Evolutionary conservation across 1,140 invertebrate species (phyloP).

Genomic region (Sminthurinus signatus): DNA sequence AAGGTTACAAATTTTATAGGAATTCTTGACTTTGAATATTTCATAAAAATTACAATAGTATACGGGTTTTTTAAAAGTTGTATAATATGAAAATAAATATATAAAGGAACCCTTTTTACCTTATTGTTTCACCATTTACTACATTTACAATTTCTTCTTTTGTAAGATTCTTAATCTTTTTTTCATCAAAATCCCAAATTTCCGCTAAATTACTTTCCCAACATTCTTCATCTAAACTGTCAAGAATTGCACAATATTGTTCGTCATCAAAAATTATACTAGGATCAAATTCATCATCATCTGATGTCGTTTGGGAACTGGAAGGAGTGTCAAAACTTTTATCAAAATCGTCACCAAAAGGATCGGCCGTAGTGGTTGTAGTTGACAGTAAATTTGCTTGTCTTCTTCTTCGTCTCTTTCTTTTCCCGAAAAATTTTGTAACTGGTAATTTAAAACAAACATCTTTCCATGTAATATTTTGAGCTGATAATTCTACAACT

Average conservation of each 20-base stretch:
- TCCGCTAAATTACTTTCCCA: conserved; percentile 60
- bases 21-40: no score
- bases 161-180: conserved; percentile 52
- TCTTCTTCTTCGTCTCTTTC: no score
- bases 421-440: conserved; percentile 43
- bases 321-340: conserved; percentile 23
- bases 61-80: no score
- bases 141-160: conserved; percentile 56
- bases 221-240: conserved; percentile 55
- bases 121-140: conserved; percentile 53
- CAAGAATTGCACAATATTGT: conserved; percentile 55
- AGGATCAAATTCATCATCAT: conserved; percentile 46
- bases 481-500: conserved; percentile 19
- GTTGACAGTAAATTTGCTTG: neutral
- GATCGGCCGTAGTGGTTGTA: neutral
- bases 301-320: no score
- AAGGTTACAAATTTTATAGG: no score
- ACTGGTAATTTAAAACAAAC: conserved; percentile 54
- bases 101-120: no score
- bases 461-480: conserved; percentile 51
- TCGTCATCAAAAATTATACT: conserved; percentile 50
- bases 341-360: conserved; percentile 24
- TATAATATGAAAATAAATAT: no score
- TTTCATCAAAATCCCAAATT: conserved; percentile 59
- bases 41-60: no score